Percentiles rank a stretch among this genome's conserved stretches.
Evolutionary conservation across 2,797 vertebrate genomes (phyloP).

Genomic region (Loriculus beryllinus): DNA sequence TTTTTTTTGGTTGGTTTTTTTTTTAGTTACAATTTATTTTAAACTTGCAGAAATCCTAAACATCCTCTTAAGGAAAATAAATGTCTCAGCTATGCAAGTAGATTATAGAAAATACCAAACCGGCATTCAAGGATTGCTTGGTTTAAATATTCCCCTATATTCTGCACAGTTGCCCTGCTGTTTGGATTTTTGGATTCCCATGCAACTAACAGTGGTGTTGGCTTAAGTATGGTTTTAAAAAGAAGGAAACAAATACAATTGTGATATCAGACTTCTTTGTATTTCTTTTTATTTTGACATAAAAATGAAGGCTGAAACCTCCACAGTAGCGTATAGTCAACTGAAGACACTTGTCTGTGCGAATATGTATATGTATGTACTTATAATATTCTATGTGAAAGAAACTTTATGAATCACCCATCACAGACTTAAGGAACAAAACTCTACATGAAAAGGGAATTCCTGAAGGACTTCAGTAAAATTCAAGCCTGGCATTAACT

Average conservation of each 20-base stretch:
- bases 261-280: neutral
- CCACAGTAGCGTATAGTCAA: neutral
- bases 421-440: neutral
- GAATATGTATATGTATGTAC: neutral
- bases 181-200: neutral
- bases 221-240: neutral
- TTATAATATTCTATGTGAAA: neutral
- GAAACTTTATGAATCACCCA: neutral
- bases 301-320: neutral
- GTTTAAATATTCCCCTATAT: neutral
- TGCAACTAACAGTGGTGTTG: neutral
- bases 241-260: neutral
- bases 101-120: neutral
- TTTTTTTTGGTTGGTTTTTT: neutral
- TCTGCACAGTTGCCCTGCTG: neutral
- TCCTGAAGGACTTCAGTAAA: neutral
- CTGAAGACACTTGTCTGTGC: neutral
- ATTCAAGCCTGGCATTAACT: neutral
- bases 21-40: conserved; percentile 25
- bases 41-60: conserved; percentile 3
- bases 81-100: neutral
- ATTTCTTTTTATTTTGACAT: neutral
- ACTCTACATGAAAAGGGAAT: neutral
- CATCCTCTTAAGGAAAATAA: neutral
- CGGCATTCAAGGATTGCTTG: neutral